Percentiles rank a stretch among this genome's conserved stretches.
Evolutionary conservation across 92 coral and sea anemone genomes (phyloP).

Genomic region (Zoanthus sociatus): DNA sequence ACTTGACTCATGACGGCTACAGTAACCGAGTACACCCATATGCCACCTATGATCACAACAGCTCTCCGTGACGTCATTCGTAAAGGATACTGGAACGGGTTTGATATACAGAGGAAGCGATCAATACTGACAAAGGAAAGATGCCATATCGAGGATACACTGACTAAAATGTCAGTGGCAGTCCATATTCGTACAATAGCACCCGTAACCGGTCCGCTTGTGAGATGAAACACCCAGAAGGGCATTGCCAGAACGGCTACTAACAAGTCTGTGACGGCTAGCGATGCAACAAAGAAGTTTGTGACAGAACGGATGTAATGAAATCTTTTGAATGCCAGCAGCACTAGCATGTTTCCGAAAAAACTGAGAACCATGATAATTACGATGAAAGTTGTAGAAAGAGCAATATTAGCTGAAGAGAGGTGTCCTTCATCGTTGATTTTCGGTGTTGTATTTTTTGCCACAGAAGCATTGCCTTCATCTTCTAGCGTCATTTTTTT

Average conservation of each 20-base stretch:
- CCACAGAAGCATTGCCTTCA: neutral
- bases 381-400: conserved; percentile 73
- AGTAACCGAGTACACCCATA: conserved; percentile 74
- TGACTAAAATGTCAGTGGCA: conserved; percentile 82
- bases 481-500: neutral
- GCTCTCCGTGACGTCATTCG: conserved; percentile 75
- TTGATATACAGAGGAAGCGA: conserved; percentile 88
- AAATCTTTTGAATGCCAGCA: conserved; percentile 76
- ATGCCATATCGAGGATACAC: conserved; percentile 89
- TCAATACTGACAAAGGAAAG: conserved; percentile 88
- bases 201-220: conserved; percentile 69
- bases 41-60: conserved; percentile 68
- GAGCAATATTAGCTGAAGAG: conserved; percentile 45
- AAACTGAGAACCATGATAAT: conserved; percentile 73
- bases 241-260: conserved; percentile 89
- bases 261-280: conserved; percentile 84
- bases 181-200: conserved; percentile 77
- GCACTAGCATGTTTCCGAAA: conserved; percentile 78
- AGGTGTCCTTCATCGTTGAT: conserved; percentile 14
- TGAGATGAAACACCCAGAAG: conserved; percentile 74
- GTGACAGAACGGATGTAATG: conserved; percentile 84
- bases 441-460: neutral
- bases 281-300: conserved; percentile 79
- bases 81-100: conserved; percentile 83
- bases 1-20: conserved; percentile 73